Evolutionary conservation across 2,113 vertebrate species (phyloP).

Genomic region (Ceyx cyanopectus): DNA sequence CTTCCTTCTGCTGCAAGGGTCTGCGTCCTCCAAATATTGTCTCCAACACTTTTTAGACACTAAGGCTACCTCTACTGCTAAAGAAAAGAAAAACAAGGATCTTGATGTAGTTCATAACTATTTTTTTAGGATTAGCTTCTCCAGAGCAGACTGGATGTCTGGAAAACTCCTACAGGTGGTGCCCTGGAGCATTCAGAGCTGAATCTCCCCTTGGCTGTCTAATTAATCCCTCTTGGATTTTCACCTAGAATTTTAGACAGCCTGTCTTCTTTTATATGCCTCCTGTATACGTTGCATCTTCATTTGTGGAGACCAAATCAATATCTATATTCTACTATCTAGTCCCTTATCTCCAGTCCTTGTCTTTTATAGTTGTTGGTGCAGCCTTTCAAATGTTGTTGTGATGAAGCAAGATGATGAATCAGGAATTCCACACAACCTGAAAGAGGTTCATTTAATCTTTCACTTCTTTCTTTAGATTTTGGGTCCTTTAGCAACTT

Average conservation of each 20-base stretch:
- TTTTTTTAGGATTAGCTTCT: background rate
- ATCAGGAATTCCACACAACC: background rate
- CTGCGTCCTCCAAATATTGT: background rate
- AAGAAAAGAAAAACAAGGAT: background rate
- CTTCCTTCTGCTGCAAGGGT: background rate
- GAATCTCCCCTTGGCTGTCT: background rate
- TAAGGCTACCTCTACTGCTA: background rate
- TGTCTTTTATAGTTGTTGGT: background rate
- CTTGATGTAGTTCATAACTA: background rate
- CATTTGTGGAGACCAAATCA: background rate
- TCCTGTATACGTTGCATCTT: background rate
- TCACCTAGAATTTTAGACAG: background rate
- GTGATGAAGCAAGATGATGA: background rate
- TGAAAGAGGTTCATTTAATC: background rate
- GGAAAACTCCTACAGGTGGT: background rate
- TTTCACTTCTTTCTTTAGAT: background rate
- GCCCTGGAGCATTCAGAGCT: background rate
- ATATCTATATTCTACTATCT: background rate
- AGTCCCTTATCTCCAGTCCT: background rate
- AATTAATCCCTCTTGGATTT: background rate
- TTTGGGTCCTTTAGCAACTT: background rate
- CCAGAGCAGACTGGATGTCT: background rate
- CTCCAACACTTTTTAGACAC: background rate
- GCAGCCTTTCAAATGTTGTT: background rate
- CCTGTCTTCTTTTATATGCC: background rate